phyloP scores from a whole-genome alignment of 2,113 vertebrate genomes.

The Euleptes europaea region DNA sequence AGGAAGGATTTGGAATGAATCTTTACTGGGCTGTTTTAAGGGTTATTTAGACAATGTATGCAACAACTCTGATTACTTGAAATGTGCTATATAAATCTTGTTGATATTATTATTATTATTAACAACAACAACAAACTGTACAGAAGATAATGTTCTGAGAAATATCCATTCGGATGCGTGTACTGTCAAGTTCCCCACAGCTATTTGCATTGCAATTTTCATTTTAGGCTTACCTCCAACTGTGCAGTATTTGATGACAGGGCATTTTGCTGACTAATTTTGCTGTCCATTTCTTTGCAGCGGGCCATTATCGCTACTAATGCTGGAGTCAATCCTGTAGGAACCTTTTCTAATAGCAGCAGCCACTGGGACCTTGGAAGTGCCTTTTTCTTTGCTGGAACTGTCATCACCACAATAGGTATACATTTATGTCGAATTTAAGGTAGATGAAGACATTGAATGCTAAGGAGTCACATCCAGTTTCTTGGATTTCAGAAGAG shows the following conservation, averaged over 20 bases:
- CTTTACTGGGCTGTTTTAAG: too few relatives aligned
- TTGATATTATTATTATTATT: too few relatives aligned
- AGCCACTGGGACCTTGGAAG: constrained; percentile 97
- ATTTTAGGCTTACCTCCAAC: background rate
- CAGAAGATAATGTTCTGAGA: background rate
- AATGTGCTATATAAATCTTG: background rate
- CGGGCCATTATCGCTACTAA: constrained; percentile 90
- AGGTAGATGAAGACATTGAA: background rate
- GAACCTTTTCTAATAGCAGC: constrained; percentile 87
- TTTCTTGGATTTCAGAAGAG: background rate
- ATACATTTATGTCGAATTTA: constrained; percentile 61
- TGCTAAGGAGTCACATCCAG: background rate
- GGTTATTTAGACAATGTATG: too few relatives aligned
- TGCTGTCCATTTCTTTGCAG: constrained; percentile 71
- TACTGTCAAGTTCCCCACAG: too few relatives aligned
- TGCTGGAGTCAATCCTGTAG: constrained; percentile 92
- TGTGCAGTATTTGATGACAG: background rate
- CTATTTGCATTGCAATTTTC: background rate
- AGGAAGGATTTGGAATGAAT: too few relatives aligned
- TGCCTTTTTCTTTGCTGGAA: constrained; percentile 98
- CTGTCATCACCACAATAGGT: constrained; percentile 99
- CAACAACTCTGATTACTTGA: background rate
- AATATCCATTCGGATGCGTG: background rate
- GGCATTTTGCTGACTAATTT: constrained; percentile 2
- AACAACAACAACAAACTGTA: background rate